Percentiles rank a stretch among this genome's conserved stretches.
phyloP scores from a whole-genome alignment of 1,140 invertebrate genomes.

The Microplitis demolitor region DNA sequence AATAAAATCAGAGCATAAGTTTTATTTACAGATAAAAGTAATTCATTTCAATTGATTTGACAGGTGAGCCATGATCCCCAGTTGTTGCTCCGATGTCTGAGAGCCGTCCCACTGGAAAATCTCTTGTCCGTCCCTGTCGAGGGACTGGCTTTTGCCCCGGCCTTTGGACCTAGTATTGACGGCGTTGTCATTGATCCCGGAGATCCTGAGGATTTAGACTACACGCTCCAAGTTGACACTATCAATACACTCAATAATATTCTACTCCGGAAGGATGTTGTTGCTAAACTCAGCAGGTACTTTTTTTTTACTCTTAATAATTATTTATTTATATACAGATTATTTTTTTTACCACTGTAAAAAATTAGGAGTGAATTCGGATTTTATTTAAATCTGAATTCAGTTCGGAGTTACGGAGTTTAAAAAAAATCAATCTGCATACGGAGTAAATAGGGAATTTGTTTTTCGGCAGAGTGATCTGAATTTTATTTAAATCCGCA shows the following conservation, averaged over 20 bases:
- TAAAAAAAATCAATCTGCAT: too few relatives aligned
- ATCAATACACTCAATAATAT: conserved; percentile 78
- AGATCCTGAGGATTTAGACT: conserved; percentile 64
- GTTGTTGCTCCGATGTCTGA: conserved; percentile 78
- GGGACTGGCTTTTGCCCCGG: conserved; percentile 81
- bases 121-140: conserved; percentile 77
- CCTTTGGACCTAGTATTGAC: conserved; percentile 90
- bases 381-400: too few relatives aligned
- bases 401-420: too few relatives aligned
- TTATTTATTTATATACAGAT: not conserved
- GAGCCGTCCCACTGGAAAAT: conserved; percentile 76
- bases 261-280: conserved; percentile 75
- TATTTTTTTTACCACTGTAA: not conserved
- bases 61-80: conserved; percentile 52
- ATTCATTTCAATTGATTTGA: conserved; percentile 8
- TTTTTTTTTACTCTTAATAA: not conserved
- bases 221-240: conserved; percentile 61
- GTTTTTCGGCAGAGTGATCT: too few relatives aligned
- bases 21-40: not conserved
- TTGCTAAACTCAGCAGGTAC: conserved; percentile 72
- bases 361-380: not conserved
- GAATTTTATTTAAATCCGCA: too few relatives aligned
- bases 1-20: not conserved
- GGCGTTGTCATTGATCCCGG: conserved; percentile 85
- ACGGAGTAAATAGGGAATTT: too few relatives aligned